A percentile compares a stretch with the other conserved stretches of the same genome.
Evolutionary conservation across 2,797 vertebrate species (phyloP).

Genomic region (Pelochelys cantorii): DNA sequence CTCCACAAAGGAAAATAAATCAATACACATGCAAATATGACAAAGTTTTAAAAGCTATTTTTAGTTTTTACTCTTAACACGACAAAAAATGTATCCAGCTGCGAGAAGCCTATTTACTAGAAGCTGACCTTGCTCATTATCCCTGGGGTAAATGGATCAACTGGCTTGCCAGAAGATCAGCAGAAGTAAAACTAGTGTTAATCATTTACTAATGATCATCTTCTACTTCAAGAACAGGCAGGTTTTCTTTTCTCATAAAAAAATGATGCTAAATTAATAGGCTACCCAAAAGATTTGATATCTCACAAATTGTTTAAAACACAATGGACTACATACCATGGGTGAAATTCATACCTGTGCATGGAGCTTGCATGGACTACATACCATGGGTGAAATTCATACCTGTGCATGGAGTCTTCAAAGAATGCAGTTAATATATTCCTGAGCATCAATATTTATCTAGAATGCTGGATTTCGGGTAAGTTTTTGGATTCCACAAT

Average conservation of each 20-base stretch:
- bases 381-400: background rate
- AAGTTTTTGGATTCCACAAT: background rate
- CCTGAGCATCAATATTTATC: conserved; percentile 7
- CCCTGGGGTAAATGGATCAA: background rate
- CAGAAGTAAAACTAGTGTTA: conserved; percentile 6
- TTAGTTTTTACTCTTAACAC: conserved; percentile 60
- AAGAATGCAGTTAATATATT: background rate
- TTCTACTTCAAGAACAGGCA: background rate
- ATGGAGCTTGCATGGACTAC: background rate
- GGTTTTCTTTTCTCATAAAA: background rate
- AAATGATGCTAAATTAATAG: background rate
- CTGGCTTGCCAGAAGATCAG: background rate
- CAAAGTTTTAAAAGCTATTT: conserved; percentile 66
- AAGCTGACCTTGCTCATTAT: conserved; percentile 29
- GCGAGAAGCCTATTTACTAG: background rate
- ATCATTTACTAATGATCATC: conserved; percentile 47
- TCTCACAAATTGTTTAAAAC: conserved; percentile 4
- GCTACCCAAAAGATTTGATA: conserved; percentile 33
- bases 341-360: background rate
- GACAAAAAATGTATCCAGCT: conserved; percentile 60
- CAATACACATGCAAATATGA: conserved; percentile 69
- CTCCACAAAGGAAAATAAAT: conserved; percentile 68
- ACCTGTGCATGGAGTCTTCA: background rate
- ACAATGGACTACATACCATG: conserved; percentile 1
- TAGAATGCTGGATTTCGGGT: conserved; percentile 23